Evolutionary conservation across 1,140 invertebrate genomes (phyloP), one percentile per base, ranked within the genome.

Genomic region (Cotesia glomerata): DNA sequence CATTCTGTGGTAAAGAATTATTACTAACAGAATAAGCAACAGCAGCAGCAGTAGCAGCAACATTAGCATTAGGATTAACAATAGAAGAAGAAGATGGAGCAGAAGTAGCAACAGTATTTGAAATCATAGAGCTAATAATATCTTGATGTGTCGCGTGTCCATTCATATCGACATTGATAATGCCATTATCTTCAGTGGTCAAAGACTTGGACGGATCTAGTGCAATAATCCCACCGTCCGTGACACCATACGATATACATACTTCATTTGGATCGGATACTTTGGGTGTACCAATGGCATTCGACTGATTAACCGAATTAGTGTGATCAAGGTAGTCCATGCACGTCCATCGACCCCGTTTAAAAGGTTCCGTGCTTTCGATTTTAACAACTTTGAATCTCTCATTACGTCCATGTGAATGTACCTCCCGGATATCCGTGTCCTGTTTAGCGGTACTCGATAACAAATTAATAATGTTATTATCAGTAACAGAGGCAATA

Each of bases 301-400:
- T 87, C 13, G 82, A 75, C 64, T 86, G 88, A 79, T 91, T 91
- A 54, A 90, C 89, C 66, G 90, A 90, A 45, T 45, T 45, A 68
- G 93, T 92, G 81, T 96, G 94, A 88, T 98, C 96, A 79, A 96
- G 89, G 87, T 97, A 98, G 86, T 98, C 97, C 92, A 97, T 95
- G 87, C 96, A 98, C 78, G 93, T 93, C 97, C 97, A 98, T 79
- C 97, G 88, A 32, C 97, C 97, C 52, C 97, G 90, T 77, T 94
- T 93, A 80, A 98, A 97, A 4, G 97, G 97, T 85, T 98, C 96
- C 26, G 95, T 95, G 82, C 94, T 97, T 85, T 97, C 95, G 73
- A 98, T 96, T 90, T 98, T 98, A 26, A 98, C 96, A 76, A 98
- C 96, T 89, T 97, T 97, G 85, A 98, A 98, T 74, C 96, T 89